A percentile compares a stretch with the other conserved stretches of the same genome.
Evolutionary conservation across 2,797 vertebrate genomes (phyloP).

Genomic region (Sebastes taczanowskii): DNA sequence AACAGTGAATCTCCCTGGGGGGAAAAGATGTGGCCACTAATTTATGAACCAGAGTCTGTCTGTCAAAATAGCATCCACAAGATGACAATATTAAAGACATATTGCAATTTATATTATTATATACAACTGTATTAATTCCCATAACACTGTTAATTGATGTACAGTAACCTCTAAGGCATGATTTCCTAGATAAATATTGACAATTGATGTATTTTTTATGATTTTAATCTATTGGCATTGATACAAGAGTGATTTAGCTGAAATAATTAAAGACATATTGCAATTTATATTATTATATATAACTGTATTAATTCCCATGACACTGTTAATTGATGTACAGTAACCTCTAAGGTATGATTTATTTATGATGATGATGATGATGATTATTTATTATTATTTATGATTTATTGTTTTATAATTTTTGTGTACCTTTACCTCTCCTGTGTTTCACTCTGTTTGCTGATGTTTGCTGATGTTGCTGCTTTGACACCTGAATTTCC

Average conservation of each 20-base stretch:
- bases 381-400: too few species aligned
- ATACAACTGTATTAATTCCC: background rate
- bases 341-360: background rate
- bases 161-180: background rate
- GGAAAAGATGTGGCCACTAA: constrained; percentile 73
- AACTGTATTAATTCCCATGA: too few species aligned
- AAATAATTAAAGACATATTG: background rate
- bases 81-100: constrained; percentile 28
- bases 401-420: too few species aligned
- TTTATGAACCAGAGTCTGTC: constrained; percentile 74
- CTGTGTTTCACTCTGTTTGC: too few species aligned
- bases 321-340: background rate
- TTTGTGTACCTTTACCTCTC: too few species aligned
- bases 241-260: background rate
- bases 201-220: background rate
- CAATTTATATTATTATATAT: background rate
- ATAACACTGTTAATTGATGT: background rate
- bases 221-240: background rate
- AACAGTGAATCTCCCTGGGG: constrained; percentile 76
- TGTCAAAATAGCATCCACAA: constrained; percentile 41
- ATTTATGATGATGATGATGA: background rate
- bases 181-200: background rate
- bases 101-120: background rate
- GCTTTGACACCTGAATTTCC: too few species aligned
- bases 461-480: too few species aligned